These are phyloP conservation scores for Clarias fuscus DNA, from an alignment of 2,797 vertebrate genomes.

Conservation along the genomic window DNA sequence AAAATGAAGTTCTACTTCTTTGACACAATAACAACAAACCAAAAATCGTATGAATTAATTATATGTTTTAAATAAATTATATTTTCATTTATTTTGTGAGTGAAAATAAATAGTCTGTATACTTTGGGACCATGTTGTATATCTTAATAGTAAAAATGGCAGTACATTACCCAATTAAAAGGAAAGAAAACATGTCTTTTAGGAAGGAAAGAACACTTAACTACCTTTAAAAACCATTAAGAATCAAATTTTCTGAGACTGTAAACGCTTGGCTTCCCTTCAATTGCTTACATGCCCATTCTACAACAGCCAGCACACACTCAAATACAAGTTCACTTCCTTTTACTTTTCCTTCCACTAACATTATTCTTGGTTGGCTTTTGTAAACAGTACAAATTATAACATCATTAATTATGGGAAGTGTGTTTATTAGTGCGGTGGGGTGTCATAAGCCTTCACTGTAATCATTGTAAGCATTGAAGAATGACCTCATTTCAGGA, in stretches of 20 bases:
- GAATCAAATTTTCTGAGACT: not conserved
- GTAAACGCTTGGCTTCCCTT: not conserved
- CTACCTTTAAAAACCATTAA: not conserved
- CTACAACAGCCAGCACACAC: not conserved
- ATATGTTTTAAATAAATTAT: not conserved
- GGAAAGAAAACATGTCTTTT: not conserved
- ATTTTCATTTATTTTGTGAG: not conserved
- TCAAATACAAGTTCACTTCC: constrained; percentile 20
- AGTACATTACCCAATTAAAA: not conserved
- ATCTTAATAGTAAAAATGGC: not conserved
- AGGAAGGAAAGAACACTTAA: not conserved
- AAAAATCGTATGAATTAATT: too few species aligned
- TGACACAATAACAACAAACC: not conserved
- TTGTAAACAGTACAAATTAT: constrained; percentile 57
- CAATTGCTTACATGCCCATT: not conserved
- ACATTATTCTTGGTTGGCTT: constrained; percentile 38
- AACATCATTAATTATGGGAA: constrained; percentile 57
- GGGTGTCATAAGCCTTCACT: constrained; percentile 53
- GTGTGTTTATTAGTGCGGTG: constrained; percentile 54
- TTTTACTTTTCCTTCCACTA: not conserved
- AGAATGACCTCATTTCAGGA: constrained; percentile 60
- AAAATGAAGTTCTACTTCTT: not conserved
- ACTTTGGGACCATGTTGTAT: too few species aligned
- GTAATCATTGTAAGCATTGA: constrained; percentile 57
- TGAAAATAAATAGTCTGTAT: not conserved